A percentile compares a stretch with the other conserved stretches of the same genome.
These are phyloP conservation scores for Leptinotarsa peninsularis DNA, from an alignment of 2,888 invertebrate species.

Conservation along the genomic window DNA sequence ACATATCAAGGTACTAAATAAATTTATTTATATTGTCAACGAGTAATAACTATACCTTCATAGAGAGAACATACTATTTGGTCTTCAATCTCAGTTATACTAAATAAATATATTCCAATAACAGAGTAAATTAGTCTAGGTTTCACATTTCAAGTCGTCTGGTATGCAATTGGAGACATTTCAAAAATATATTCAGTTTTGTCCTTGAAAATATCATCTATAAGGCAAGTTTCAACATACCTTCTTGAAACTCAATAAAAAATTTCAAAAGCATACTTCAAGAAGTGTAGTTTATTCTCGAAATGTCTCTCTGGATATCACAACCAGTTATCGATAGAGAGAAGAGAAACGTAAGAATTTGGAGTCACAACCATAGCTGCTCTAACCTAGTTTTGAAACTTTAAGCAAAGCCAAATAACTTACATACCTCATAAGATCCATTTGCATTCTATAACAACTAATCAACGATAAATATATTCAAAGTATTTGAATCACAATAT, in stretches of 20 bases:
- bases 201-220: neutral
- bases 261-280: neutral
- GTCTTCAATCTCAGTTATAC: slow-evolving; percentile 52
- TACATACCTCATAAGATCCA: slow-evolving; percentile 50
- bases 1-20: slow-evolving; percentile 57
- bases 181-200: neutral
- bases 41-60: slow-evolving; percentile 58
- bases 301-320: slow-evolving; percentile 1
- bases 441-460: slow-evolving; percentile 52
- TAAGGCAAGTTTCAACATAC: neutral
- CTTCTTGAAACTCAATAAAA: no score
- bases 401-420: slow-evolving; percentile 48
- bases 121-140: slow-evolving; percentile 29
- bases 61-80: slow-evolving; percentile 54
- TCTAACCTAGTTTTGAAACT: slow-evolving; percentile 45
- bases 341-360: slow-evolving; percentile 26
- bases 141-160: slow-evolving; percentile 23
- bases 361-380: slow-evolving; percentile 54
- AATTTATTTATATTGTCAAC: slow-evolving; percentile 64
- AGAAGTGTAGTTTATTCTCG: neutral
- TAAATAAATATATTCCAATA: slow-evolving; percentile 34
- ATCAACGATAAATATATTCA: slow-evolving; percentile 50
- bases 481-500: slow-evolving; percentile 33
- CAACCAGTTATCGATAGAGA: slow-evolving; percentile 7
- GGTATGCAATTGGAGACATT: slow-evolving; percentile 1